Evolutionary conservation across 1,140 invertebrate genomes (phyloP).

Genomic region (Cydia splendana): DNA sequence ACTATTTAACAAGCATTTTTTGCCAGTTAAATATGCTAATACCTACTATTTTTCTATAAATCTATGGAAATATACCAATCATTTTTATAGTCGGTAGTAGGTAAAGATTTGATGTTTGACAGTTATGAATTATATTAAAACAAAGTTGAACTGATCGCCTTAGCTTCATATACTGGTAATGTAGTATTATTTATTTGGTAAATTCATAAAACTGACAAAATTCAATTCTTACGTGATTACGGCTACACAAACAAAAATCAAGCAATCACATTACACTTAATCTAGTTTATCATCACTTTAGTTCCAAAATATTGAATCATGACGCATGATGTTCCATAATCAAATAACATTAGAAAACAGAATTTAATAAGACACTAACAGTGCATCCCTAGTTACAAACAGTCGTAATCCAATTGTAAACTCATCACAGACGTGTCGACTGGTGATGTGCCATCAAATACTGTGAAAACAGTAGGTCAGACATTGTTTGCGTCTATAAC

Average conservation of each 20-base stretch:
- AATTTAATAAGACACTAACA: constrained; percentile 30
- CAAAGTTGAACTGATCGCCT: too few relatives aligned
- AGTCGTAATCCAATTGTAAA: constrained; percentile 66
- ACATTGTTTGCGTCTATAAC: not conserved
- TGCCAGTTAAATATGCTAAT: too few relatives aligned
- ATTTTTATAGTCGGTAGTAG: too few relatives aligned
- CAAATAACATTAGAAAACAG: constrained; percentile 26
- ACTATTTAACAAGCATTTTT: too few relatives aligned
- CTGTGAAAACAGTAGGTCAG: not conserved
- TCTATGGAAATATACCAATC: too few relatives aligned
- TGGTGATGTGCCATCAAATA: constrained; percentile 41
- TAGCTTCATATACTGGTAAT: too few relatives aligned
- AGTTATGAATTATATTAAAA: too few relatives aligned
- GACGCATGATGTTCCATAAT: constrained; percentile 22
- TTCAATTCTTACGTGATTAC: too few relatives aligned
- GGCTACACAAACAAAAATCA: too few relatives aligned
- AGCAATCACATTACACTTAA: not conserved
- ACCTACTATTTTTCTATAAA: not conserved
- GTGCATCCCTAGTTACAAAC: constrained; percentile 11
- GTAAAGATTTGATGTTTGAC: too few relatives aligned
- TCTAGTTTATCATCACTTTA: not conserved
- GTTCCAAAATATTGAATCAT: constrained; percentile 17
- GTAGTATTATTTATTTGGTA: too few relatives aligned
- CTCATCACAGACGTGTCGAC: constrained; percentile 63
- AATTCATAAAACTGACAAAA: too few relatives aligned